Evolutionary conservation across 1,140 invertebrate species (phyloP).

Genomic region (Magallana gigas): DNA sequence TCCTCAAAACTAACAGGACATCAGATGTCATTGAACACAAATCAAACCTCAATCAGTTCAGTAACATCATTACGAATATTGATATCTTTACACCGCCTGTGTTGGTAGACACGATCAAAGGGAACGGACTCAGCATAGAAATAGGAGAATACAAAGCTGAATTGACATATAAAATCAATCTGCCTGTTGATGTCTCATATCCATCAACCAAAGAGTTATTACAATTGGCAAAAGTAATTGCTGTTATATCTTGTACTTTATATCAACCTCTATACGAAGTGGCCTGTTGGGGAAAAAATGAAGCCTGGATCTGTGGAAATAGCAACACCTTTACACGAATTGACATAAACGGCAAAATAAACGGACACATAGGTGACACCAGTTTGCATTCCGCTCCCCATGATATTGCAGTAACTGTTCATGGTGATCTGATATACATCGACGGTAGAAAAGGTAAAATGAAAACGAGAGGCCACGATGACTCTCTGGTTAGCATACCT

Average conservation of each 20-base stretch:
- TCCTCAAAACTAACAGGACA: background rate
- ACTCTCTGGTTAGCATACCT: background rate
- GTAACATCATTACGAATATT: background rate
- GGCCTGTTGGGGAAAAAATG: background rate
- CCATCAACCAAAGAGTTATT: background rate
- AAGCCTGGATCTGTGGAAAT: background rate
- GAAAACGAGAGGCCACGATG: background rate
- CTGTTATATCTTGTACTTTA: background rate
- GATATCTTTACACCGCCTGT: background rate
- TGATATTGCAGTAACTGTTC: background rate
- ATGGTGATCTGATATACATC: background rate
- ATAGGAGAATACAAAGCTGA: background rate
- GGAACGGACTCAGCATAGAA: background rate
- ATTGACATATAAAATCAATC: background rate
- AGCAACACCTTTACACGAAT: background rate
- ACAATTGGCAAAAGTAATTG: background rate
- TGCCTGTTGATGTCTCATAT: background rate
- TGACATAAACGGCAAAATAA: background rate
- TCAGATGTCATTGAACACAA: background rate
- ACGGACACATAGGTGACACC: background rate
- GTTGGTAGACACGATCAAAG: background rate
- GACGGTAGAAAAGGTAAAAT: background rate
- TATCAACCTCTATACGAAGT: background rate
- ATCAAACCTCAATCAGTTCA: background rate
- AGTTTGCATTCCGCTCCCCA: background rate